Percentiles rank a stretch among this genome's conserved stretches.
These are phyloP conservation scores for Belgica antarctica DNA, from an alignment of 2,888 invertebrate genomes.

Conservation along the genomic window DNA sequence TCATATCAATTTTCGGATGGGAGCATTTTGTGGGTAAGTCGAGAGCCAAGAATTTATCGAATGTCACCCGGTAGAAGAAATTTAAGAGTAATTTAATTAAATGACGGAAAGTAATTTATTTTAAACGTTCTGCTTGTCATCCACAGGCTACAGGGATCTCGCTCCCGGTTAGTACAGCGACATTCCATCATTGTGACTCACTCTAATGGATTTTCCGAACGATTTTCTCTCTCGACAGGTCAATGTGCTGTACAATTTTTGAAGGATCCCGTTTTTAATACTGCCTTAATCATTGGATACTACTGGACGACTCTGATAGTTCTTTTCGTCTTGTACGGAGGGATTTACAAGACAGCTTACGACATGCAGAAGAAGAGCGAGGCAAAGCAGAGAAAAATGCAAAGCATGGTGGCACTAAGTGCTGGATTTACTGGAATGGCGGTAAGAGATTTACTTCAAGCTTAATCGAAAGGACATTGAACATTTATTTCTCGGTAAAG, in stretches of 20 bases:
- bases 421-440: slow-evolving; percentile 91
- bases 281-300: slow-evolving; percentile 92
- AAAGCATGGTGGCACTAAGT: slow-evolving; percentile 87
- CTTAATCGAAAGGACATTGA: not conserved
- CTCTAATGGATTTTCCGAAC: no score
- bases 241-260: slow-evolving; percentile 96
- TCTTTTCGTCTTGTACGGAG: slow-evolving; percentile 91
- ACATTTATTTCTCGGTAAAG: slow-evolving; percentile 2
- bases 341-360: slow-evolving; percentile 95
- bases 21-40: slow-evolving; percentile 87
- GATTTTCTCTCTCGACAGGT: no score
- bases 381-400: slow-evolving; percentile 93
- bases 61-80: not conserved
- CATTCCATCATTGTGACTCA: no score
- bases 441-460: not conserved
- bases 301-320: slow-evolving; percentile 97
- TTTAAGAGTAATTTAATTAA: no score
- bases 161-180: no score
- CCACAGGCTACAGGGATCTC: slow-evolving; percentile 5
- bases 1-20: slow-evolving; percentile 98
- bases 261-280: slow-evolving; percentile 95
- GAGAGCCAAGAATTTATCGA: not conserved
- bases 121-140: not conserved
- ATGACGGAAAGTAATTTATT: not conserved
- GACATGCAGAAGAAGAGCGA: slow-evolving; percentile 97